Evolutionary conservation across 2,797 vertebrate species (phyloP), one percentile per base, ranked within the genome.

Genomic region (Eulemur albifrons): DNA sequence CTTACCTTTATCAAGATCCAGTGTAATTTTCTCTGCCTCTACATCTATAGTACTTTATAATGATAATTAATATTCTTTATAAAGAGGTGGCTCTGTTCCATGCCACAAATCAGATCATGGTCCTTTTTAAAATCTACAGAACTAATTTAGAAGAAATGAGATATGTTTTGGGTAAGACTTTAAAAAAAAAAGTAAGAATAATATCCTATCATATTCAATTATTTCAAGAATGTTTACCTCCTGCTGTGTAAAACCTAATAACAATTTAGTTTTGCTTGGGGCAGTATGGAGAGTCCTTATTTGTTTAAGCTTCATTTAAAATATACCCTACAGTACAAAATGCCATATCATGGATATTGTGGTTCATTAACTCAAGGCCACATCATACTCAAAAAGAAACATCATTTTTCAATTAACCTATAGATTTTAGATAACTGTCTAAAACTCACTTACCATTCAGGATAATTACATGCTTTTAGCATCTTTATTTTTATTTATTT

Each of bases 341-440:
- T 61, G 18, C 76, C 89, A 15, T 84, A 93, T 95, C 76, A 84
- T 0, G 2, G 65, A 95, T 38, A 83, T 59, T 95, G 88, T 76
- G 96, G 94, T 93, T 97, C 97, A 95, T 96, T 97, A 97, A 96
- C 96, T 95, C 59, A 80, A 96, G 80, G 82, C 70, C 52, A 63
- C 90, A 91, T 97, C 69, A 86, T 50, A 85, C 90, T 95, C 45
- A 88, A 75, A 95, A 90, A 79, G 73, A 93, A 96, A 88, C 84
- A 77, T 43, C 83, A 70, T 63, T 96, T 96, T 96, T 96, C 91
- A 97, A 59, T 95, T 96, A 87, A 87, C 91, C 45, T 87, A 76
- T 40, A 97, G 93, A 95, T 95, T 89, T 93, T 91, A 94, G 96
- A 97, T 97, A 97, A 86, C 57, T 83, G 7, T 32, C 38, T 35